Base-by-base conservation (phyloP, 2,888 invertebrate genomes). In the Tenthredo livida region DNA sequence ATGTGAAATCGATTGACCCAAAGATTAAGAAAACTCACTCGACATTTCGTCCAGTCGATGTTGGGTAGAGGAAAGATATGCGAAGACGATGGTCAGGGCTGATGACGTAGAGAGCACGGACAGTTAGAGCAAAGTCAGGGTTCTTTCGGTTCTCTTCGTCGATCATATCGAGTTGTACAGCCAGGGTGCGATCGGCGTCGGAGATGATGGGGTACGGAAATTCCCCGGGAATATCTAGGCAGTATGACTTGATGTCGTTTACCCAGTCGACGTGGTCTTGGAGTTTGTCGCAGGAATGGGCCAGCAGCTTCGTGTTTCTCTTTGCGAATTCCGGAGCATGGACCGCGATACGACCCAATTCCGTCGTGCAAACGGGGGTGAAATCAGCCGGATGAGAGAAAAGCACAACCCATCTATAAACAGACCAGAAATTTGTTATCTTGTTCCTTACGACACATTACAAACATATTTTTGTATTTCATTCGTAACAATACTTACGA, bases 301-400 rank as follows among this genome's bases (percentile, higher is more conserved):
- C 97, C 88, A 98, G 93, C 77, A 98, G 94, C 93, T 97, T 97
- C 7, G 96, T 96, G 89, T 96, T 95, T 29, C 97, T 94, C 89
- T 96, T 96, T 54, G 94, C 93, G 90, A 98, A 97, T 89, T 96
- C 95, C 0, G 95, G 95, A 84, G 94, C 93, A 90, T 97, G 95
- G 21, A 96, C 95, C 2, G 96, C 96, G 84, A 97, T 96, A 73
- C 96, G 94, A 3, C 97, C 97, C 88, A 98, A 93, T 93, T 98
- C 98, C 0, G 98, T 98, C 7, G 98, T 98, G 91, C 98, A 98
- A 0, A 98, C 98, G 0, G 98, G 98, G 0, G 98, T 98, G 92
- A 96, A 98, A 93, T 98, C 98, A 10, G 97, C 96, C 0, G 98
- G 98, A 92, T 98, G 98, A 0, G 97, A 97, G 92, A 98, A 98